Evolutionary conservation across 2,888 invertebrate species (phyloP), one percentile per base, ranked within the genome.

Genomic region (Diachrysia chrysitis): DNA sequence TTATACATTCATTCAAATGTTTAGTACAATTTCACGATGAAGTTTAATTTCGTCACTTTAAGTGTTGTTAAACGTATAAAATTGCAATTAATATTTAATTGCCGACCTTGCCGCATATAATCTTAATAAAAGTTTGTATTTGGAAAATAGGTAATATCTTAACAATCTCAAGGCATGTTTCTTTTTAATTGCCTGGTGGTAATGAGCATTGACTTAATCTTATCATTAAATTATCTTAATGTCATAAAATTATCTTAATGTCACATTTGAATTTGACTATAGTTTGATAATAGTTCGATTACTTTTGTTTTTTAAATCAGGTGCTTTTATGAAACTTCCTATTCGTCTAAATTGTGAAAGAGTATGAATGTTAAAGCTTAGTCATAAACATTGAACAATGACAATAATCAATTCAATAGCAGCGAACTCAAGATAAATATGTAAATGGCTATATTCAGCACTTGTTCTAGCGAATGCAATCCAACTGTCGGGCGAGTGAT

Each of bases 401-500:
- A 46, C 61, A 66, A 64, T 64, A 54, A 69, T 58, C n/a, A 71
- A 67, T 79, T 64, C 21, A 57, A 67, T 48, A 29, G 48, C 59
- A 57, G 16, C 23, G 61, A 66, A 55, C 21, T 29, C 14, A 48
- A 67, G 58, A 75, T 71, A 71, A 70, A 71, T 73, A 77, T 73
- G 63, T 66, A 75, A 73, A 61, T 58, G 62, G 58, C 61, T 63
- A 73, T 75, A 72, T 61, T 70, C 56, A 77, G 62, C 81, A 84
- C 81, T 85, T 83, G 83, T 83, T 78, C 73, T 70, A n/a, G n/a
- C 67, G 66, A 61, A 74, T 63, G 72, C 74, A 75, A 83, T 71
- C 71, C 72, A 71, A 84, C 76, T 78, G 72, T 79, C 59, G 71
- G 79, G 81, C 85, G 85, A 84, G 85, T 85, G 82, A 83, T 80